Base-by-base conservation (phyloP, 2,888 invertebrate species). In the Caenorhabditis imperialis region DNA sequence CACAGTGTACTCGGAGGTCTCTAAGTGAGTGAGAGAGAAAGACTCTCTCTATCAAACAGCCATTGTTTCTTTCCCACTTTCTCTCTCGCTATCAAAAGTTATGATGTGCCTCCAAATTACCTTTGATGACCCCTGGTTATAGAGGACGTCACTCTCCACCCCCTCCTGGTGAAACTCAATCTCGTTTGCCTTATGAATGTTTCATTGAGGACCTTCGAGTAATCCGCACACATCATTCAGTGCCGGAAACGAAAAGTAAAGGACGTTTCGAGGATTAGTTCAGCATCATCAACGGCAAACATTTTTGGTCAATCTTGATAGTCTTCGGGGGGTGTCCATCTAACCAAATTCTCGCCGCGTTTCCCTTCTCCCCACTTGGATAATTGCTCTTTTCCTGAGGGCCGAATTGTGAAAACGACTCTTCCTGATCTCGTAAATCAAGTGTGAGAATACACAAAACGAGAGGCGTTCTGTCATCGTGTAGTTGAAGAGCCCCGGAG, bases 1-100 rank as follows among this genome's bases (percentile, higher is more conserved):
- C 67, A 67, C 67, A 67, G 50, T 67, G 67, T 67, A 67, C 67
- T 67, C 67, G 51, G 53, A 42, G 65, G 30, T 33, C 57, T 55
- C 50, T 57, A 51, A 50, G 40, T 57, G 50, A 67, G 67, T 67
- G 33, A 48, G 20, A 45, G 35, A 48, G 55, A 42, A 45, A 42
- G 35, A 40, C 22, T 44, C 7, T 27, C 48, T 30, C 25, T 30
- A 44, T 44, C 30, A 38, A 55, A 50, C 50, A 42, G 48, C 27
- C 25, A 48, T 50, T 65, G 42, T 55, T 55, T 48, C 65, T 55
- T 42, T 30, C 25, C 10, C 30, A 30, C 30, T 30, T 30, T 30
- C 10, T 30, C 10, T 30, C 30, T 30, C 30, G 10, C 23, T 38
- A 7, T 47, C 10, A 12, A 20, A 37, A 42, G 20, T 51, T 62